Percentiles rank a stretch among this genome's conserved stretches.
Conservation (phyloP, 2,113 vertebrate species). For the Naja naja region DNA sequence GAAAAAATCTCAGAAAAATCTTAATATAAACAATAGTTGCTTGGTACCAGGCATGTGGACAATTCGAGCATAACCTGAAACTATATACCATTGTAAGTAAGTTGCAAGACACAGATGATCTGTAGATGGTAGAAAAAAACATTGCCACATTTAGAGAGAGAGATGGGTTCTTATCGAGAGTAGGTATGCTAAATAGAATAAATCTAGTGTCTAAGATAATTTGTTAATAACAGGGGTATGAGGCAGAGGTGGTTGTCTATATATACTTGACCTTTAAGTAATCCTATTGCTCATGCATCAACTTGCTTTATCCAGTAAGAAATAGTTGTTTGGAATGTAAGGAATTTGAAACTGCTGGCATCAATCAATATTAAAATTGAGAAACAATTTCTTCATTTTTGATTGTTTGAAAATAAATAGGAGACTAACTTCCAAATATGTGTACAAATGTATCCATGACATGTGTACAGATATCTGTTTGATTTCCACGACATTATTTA, state of each 20-base stretch:
- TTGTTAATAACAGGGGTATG: background rate
- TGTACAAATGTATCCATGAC: background rate
- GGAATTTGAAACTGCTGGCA: background rate
- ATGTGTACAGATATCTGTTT: background rate
- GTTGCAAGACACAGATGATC: background rate
- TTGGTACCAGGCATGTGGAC: background rate
- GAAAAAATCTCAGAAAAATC: background rate
- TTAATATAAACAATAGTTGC: background rate
- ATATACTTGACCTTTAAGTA: background rate
- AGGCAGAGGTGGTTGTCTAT: background rate
- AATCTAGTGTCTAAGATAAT: background rate
- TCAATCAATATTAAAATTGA: background rate
- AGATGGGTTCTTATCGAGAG: background rate
- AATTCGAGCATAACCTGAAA: background rate
- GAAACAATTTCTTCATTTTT: background rate
- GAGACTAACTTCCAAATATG: background rate
- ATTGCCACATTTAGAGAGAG: background rate
- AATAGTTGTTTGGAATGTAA: fast-evolving
- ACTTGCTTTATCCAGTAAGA: background rate
- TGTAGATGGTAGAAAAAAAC: background rate
- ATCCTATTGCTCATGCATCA: background rate
- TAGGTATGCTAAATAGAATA: background rate
- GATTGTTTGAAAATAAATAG: conserved; percentile 5
- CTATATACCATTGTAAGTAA: background rate
- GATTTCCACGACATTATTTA: background rate